phyloP scores from a whole-genome alignment of 2,888 invertebrate genomes.

The Nomada fucata region DNA sequence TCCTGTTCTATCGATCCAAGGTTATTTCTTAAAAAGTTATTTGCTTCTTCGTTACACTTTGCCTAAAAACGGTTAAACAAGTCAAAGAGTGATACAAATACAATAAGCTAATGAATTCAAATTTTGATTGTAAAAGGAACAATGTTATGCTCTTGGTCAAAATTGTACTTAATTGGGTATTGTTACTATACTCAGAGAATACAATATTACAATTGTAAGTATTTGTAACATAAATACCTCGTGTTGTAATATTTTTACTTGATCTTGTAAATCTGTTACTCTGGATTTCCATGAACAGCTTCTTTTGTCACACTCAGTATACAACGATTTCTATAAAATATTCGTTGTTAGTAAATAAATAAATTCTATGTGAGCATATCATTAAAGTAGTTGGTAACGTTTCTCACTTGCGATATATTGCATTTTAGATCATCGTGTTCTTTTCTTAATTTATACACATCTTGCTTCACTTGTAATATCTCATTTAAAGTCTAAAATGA shows the following conservation, averaged over 20 bases:
- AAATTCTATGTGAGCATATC: background rate
- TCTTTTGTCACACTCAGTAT: slow-evolving; percentile 62
- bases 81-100: background rate
- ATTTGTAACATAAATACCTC: slow-evolving; percentile 67
- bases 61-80: slow-evolving; percentile 56
- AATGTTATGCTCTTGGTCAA: background rate
- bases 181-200: background rate
- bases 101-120: background rate
- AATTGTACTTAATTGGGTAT: background rate
- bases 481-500: slow-evolving; percentile 60
- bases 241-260: slow-evolving; percentile 72
- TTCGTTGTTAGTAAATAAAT: background rate
- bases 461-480: slow-evolving; percentile 70
- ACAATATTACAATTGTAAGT: background rate
- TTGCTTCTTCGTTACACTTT: slow-evolving; percentile 74
- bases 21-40: slow-evolving; percentile 69
- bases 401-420: slow-evolving; percentile 64
- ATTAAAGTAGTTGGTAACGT: slow-evolving; percentile 27
- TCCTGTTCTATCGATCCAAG: slow-evolving; percentile 75
- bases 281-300: slow-evolving; percentile 66
- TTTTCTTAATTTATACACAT: slow-evolving; percentile 69
- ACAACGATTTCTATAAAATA: slow-evolving; percentile 60
- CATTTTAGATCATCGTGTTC: slow-evolving; percentile 72
- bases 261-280: slow-evolving; percentile 70
- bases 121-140: background rate